phyloP scores from a whole-genome alignment of 2,797 vertebrate genomes.

The Aselliscus stoliczkanus region DNA sequence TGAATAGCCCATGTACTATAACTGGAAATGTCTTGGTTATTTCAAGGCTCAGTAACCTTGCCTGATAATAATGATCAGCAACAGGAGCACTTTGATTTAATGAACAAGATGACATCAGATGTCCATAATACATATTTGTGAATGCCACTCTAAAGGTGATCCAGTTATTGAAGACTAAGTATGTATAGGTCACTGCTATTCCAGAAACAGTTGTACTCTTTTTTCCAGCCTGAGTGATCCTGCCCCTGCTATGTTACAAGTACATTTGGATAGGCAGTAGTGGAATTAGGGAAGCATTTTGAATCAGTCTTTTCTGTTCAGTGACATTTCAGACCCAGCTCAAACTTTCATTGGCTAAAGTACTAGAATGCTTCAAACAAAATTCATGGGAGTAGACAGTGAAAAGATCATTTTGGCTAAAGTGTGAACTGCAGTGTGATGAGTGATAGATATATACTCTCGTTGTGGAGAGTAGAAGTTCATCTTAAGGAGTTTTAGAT shows the following conservation, averaged over 20 bases:
- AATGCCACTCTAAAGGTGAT: background rate
- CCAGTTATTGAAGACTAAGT: background rate
- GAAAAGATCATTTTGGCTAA: background rate
- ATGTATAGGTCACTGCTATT: background rate
- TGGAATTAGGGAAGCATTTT: background rate
- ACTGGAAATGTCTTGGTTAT: background rate
- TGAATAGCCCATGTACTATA: background rate
- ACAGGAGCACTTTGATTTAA: background rate
- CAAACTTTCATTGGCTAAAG: background rate
- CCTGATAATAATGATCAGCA: background rate
- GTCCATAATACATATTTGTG: background rate
- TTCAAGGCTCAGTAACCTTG: background rate
- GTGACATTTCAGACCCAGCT: background rate
- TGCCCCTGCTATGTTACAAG: background rate
- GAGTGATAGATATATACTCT: background rate
- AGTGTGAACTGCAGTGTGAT: background rate
- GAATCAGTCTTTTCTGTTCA: background rate
- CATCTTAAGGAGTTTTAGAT: background rate
- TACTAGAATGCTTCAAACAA: background rate
- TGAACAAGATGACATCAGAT: background rate
- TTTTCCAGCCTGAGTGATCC: background rate
- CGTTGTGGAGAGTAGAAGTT: background rate
- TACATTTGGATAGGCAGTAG: background rate
- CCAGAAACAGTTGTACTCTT: background rate
- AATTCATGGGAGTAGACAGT: background rate